Evolutionary conservation across 2,113 vertebrate genomes (phyloP), one percentile per base, ranked within the genome.

Genomic region (Otolemur garnettii): DNA sequence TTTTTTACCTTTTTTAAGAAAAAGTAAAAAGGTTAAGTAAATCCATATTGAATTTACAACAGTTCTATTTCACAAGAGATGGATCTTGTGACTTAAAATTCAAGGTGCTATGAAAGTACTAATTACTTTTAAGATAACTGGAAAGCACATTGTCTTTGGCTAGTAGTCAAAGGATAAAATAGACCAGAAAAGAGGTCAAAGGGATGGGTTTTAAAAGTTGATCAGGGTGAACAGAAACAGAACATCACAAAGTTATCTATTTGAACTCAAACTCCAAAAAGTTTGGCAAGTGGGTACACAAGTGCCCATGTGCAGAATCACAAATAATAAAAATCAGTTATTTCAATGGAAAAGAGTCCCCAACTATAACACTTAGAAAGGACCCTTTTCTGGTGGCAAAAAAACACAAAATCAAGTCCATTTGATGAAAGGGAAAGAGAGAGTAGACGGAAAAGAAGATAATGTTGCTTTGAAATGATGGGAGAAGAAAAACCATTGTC

Each of bases 21-120:
- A 94, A 96, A 50, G 14, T 18, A n/a, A n/a, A 80, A 92, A 93
- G 30, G 12, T 24, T 93, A 72, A 93, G 33, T 87, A 89, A 87
- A 79, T 12, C 55, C 75, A 87, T 33, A 55, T 87, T 71, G 33
- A 30, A 79, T 30, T 81, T 91, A 68, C 1, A 77, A 57, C 5
- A 79, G 60, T 77, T 89, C 33, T 53, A 87, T 30, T 91, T 93
- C 85, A 79, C 3, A 64, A 64, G 33, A 91, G n/a, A 72, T 83
- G 0, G 9, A 87, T 91, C 64, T 77, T 87, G 68, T 64, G 35
- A 4, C 64, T 93, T 87, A 66, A 87, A 93, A 59, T 71, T 62
- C 69, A 93, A 90, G 66, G 68, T 93, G 62, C 71, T 82, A 30
- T 81, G 38, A 78, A 89, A 96, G 78, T 53, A 35, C 86, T 75